These are phyloP conservation scores for Gobius niger DNA, from an alignment of 2,113 vertebrate species.

Conservation along the genomic window DNA sequence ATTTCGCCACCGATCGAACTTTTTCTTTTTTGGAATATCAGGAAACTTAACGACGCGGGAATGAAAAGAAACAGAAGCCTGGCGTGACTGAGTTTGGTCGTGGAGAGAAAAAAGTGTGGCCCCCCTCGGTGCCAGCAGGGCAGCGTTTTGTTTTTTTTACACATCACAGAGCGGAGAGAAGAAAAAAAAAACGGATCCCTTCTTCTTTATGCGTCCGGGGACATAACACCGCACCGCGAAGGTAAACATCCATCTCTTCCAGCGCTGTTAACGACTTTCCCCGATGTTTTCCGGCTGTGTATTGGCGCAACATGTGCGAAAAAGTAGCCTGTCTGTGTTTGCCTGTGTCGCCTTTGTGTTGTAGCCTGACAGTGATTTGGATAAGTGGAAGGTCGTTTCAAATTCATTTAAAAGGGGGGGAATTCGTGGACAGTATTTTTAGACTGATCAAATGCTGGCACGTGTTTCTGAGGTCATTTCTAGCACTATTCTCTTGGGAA, in stretches of 20 bases:
- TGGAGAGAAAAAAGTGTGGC: constrained; percentile 51
- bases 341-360: not conserved
- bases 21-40: not conserved
- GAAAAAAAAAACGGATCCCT: constrained; percentile 7
- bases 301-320: not conserved
- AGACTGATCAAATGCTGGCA: too few species aligned
- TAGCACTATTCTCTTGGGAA: too few species aligned
- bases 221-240: constrained; percentile 21
- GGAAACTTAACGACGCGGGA: constrained; percentile 1
- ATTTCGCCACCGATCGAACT: not conserved
- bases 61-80: constrained; percentile 28
- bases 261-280: not conserved
- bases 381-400: not conserved
- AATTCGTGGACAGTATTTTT: too few species aligned
- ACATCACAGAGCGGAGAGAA: constrained; percentile 25
- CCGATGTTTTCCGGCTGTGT: not conserved
- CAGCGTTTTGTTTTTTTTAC: constrained; percentile 32
- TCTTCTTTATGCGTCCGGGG: constrained; percentile 36
- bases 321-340: not conserved
- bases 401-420: not conserved
- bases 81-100: constrained; percentile 37
- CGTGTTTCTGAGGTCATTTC: too few species aligned
- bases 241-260: constrained; percentile 31
- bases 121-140: constrained; percentile 58
- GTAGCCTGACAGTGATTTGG: not conserved